phyloP scores from a whole-genome alignment of 2,888 invertebrate genomes.

The Xestobium rufovillosum region DNA sequence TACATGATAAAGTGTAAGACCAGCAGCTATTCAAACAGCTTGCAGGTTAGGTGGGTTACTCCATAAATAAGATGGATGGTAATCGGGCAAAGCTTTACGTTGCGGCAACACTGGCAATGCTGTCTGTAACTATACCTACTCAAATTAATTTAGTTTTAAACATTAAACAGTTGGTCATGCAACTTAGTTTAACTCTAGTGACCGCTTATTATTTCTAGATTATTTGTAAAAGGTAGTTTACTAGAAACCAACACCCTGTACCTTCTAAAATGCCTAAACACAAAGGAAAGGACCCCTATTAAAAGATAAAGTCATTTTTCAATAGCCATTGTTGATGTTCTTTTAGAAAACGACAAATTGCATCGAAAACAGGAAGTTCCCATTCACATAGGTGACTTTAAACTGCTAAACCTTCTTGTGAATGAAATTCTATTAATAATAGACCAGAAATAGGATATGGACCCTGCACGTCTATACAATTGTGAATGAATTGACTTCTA shows the following conservation, averaged over 20 bases:
- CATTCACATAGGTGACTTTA: slow-evolving; percentile 41
- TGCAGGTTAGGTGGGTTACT: slow-evolving; percentile 16
- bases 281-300: slow-evolving; percentile 35
- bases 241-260: too few relatives aligned
- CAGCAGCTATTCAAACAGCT: slow-evolving; percentile 23
- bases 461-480: not conserved
- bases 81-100: slow-evolving; percentile 16
- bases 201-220: too few relatives aligned
- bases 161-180: too few relatives aligned
- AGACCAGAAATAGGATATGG: slow-evolving; percentile 1
- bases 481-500: too few relatives aligned
- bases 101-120: too few relatives aligned
- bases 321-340: slow-evolving; percentile 40
- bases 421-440: slow-evolving; percentile 1
- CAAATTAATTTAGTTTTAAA: too few relatives aligned
- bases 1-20: slow-evolving; percentile 26
- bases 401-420: not conserved
- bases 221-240: too few relatives aligned
- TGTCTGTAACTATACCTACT: too few relatives aligned
- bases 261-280: too few relatives aligned
- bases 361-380: slow-evolving; percentile 45
- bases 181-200: too few relatives aligned
- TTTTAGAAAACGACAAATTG: slow-evolving; percentile 44
- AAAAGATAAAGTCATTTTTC: slow-evolving; percentile 41
- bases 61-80: slow-evolving; percentile 22